phyloP scores from a whole-genome alignment of 2,888 invertebrate species.

The Spilosoma lubricipeda region DNA sequence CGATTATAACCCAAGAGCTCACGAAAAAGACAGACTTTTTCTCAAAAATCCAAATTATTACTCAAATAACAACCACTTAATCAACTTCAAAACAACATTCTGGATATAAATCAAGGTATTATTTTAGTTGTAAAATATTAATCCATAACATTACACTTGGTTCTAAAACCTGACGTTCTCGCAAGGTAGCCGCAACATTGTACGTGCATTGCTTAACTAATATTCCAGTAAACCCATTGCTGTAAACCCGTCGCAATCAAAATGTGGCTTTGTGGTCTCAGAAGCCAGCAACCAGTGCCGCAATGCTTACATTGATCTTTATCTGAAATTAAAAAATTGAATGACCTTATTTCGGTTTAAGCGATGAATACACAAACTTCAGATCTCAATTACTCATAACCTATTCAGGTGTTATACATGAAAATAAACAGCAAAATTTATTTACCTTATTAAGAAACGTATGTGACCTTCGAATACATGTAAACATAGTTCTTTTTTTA shows the following conservation, averaged over 20 bases:
- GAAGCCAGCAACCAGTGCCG: neutral
- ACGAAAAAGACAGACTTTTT: no score
- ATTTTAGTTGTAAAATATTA: neutral
- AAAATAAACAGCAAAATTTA: no score
- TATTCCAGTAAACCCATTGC: conserved; percentile 27
- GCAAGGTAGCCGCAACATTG: conserved; percentile 12
- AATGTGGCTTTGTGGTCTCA: conserved; percentile 3
- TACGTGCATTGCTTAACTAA: conserved; percentile 29
- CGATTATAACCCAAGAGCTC: neutral
- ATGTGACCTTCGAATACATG: no score
- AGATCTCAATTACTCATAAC: no score
- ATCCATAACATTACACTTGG: conserved; percentile 3
- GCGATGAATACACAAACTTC: neutral
- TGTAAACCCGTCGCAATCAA: neutral
- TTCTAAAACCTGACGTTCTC: conserved; percentile 1
- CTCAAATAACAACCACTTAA: neutral
- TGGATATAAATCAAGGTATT: neutral
- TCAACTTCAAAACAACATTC: neutral
- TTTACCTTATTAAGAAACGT: no score
- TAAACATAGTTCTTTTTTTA: no score
- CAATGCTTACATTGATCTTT: neutral
- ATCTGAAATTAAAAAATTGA: neutral
- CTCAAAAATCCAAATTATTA: neutral
- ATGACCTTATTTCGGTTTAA: neutral
- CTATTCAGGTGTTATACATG: no score